Percentiles rank a stretch among this genome's conserved stretches.
Evolutionary conservation across 2,113 vertebrate genomes (phyloP).

Genomic region (Callithrix jacchus): DNA sequence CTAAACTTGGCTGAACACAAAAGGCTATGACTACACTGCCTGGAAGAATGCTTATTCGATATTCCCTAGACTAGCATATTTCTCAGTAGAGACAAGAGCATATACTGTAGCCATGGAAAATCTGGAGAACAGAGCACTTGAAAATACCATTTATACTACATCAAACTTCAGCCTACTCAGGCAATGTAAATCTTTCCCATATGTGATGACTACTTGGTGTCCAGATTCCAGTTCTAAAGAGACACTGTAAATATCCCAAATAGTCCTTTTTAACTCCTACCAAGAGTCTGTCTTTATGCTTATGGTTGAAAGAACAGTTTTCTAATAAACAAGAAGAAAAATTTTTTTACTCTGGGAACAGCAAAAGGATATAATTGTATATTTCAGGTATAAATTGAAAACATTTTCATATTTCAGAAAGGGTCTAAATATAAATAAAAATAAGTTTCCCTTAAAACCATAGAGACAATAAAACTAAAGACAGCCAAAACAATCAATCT

Average conservation of each 20-base stretch:
- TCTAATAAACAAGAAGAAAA: constrained; percentile 22
- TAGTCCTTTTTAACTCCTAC: constrained; percentile 59
- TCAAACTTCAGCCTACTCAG: constrained; percentile 62
- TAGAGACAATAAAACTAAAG: constrained; percentile 26
- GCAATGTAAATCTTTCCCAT: constrained; percentile 79
- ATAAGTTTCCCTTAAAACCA: constrained; percentile 26
- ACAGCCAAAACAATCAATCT: background rate
- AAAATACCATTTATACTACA: constrained; percentile 78
- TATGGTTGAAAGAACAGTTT: constrained; percentile 8
- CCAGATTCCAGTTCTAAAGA: constrained; percentile 53
- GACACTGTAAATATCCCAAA: constrained; percentile 47
- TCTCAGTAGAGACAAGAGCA: constrained; percentile 80
- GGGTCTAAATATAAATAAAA: constrained; percentile 53
- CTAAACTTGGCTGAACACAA: constrained; percentile 64
- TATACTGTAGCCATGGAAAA: constrained; percentile 79
- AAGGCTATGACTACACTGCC: constrained; percentile 45
- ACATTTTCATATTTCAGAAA: constrained; percentile 36
- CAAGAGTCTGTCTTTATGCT: background rate
- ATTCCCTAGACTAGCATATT: constrained; percentile 80
- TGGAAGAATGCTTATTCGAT: constrained; percentile 71
- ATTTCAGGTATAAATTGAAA: constrained; percentile 42
- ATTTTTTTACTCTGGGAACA: constrained; percentile 31
- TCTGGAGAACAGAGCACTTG: constrained; percentile 78
- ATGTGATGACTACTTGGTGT: constrained; percentile 56
- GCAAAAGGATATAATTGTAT: background rate